Evolutionary conservation across 2,113 vertebrate genomes (phyloP).

Genomic region (human (Homo sapiens)): DNA sequence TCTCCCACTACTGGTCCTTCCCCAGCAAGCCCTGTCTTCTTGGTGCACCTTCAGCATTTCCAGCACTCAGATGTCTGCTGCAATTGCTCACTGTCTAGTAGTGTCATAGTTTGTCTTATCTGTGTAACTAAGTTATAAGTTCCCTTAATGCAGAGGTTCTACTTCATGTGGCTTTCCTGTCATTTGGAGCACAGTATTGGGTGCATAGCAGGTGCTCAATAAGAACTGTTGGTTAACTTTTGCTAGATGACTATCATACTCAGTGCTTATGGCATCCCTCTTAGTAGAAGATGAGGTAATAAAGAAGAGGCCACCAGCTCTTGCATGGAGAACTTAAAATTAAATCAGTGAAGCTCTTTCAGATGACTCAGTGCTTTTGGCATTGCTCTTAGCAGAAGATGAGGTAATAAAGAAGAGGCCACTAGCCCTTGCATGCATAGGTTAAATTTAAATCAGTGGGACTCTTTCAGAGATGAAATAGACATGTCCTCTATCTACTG

Average conservation of each 20-base stretch:
- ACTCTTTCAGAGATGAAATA: not conserved
- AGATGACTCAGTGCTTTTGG: not conserved
- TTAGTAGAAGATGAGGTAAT: not conserved
- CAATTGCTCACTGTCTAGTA: not conserved
- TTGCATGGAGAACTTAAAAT: not conserved
- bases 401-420: not conserved
- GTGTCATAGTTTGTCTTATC: not conserved
- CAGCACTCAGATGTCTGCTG: not conserved
- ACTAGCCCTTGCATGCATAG: not conserved
- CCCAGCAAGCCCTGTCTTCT: not conserved
- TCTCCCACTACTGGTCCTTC: no score
- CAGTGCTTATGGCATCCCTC: not conserved
- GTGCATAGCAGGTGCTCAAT: not conserved
- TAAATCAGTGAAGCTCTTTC: not conserved
- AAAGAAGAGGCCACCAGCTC: not conserved
- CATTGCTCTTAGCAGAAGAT: not conserved
- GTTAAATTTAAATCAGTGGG: not conserved
- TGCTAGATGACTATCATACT: not conserved
- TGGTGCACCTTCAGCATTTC: not conserved
- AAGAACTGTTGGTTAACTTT: not conserved
- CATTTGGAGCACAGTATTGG: not conserved
- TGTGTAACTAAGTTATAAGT: not conserved
- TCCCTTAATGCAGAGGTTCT: not conserved
- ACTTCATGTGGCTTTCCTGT: not conserved
- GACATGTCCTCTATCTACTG: not conserved